Evolutionary conservation across 2,888 invertebrate species (phyloP).

Genomic region (Ophion ventricosus): DNA sequence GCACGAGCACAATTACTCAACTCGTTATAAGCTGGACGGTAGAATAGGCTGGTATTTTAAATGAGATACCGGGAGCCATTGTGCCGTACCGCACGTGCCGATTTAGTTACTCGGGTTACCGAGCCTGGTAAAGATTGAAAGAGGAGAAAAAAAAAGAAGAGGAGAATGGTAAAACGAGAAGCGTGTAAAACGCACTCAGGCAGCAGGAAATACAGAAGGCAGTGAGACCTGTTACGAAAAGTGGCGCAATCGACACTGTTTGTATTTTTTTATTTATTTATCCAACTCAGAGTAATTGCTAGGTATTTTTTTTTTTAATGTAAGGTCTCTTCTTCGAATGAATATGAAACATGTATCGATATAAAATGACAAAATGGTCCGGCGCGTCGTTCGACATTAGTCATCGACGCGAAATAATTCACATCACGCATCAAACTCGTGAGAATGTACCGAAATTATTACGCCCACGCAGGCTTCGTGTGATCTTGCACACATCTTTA

Average conservation of each 20-base stretch:
- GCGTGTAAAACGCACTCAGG: not conserved
- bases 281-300: too few relatives aligned
- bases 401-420: too few relatives aligned
- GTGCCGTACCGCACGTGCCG: constrained; percentile 69
- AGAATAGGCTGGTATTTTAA: constrained; percentile 34
- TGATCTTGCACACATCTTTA: too few relatives aligned
- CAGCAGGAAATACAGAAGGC: not conserved
- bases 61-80: constrained; percentile 37
- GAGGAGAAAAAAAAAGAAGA: constrained; percentile 53
- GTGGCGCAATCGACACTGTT: not conserved
- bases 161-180: constrained; percentile 43
- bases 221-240: not conserved
- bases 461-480: too few relatives aligned
- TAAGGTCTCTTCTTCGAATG: too few relatives aligned
- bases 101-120: constrained; percentile 70
- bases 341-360: too few relatives aligned
- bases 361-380: too few relatives aligned
- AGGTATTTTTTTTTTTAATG: too few relatives aligned
- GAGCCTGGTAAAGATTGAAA: constrained; percentile 57
- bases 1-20: constrained; percentile 43
- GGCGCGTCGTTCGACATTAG: too few relatives aligned
- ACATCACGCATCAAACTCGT: too few relatives aligned
- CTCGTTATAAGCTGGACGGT: constrained; percentile 53
- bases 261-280: too few relatives aligned
- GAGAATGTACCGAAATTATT: too few relatives aligned